Evolutionary conservation across 2,888 invertebrate species (phyloP).

Genomic region (Aphidius colemani): DNA sequence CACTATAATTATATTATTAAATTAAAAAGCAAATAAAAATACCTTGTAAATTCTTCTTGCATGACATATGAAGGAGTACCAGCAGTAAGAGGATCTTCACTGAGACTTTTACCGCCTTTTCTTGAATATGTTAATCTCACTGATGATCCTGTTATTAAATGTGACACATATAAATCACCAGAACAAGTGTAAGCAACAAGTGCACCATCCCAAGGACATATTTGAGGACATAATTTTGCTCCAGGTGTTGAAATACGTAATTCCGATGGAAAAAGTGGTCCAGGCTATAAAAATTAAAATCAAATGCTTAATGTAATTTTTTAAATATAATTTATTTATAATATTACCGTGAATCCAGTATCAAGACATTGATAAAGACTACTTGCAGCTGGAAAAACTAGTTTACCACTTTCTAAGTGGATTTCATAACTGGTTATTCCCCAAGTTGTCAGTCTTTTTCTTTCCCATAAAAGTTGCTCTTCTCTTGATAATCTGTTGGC

Average conservation of each 20-base stretch:
- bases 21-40: slow-evolving; percentile 7
- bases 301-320: background rate
- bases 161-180: slow-evolving; percentile 89
- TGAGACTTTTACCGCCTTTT: slow-evolving; percentile 70
- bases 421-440: slow-evolving; percentile 94
- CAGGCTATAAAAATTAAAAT: slow-evolving; percentile 58
- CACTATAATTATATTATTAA: background rate
- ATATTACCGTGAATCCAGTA: slow-evolving; percentile 69
- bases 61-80: slow-evolving; percentile 98
- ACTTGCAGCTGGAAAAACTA: slow-evolving; percentile 90
- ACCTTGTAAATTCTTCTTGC: slow-evolving; percentile 88
- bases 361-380: slow-evolving; percentile 86
- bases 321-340: background rate
- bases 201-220: slow-evolving; percentile 79
- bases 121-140: slow-evolving; percentile 74
- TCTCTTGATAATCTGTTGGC: slow-evolving; percentile 77
- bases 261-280: slow-evolving; percentile 72
- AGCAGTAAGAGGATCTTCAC: slow-evolving; percentile 85
- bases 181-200: slow-evolving; percentile 89
- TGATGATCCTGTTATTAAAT: slow-evolving; percentile 70
- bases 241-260: slow-evolving; percentile 69
- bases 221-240: slow-evolving; percentile 79
- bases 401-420: slow-evolving; percentile 78
- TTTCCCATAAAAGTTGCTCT: slow-evolving; percentile 88
- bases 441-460: slow-evolving; percentile 89